A percentile compares a stretch with the other conserved stretches of the same genome.
Evolutionary conservation across 2,888 invertebrate genomes (phyloP).

Genomic region (Entomobrya proxima): DNA sequence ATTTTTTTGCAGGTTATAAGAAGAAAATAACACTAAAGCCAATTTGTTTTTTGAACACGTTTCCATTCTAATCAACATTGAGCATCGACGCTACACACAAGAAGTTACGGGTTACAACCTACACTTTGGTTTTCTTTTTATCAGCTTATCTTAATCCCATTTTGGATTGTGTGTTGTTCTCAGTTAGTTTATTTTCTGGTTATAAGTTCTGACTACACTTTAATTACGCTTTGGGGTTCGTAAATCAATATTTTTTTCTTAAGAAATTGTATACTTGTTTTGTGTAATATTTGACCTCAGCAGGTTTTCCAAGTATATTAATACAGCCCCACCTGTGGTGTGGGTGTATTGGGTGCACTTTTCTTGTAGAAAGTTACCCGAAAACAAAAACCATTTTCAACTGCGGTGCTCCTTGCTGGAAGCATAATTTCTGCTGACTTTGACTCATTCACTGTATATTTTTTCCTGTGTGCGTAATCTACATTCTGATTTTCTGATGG

Average conservation of each 20-base stretch:
- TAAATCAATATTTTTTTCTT: neutral
- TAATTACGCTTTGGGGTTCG: neutral
- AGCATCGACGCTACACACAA: no score
- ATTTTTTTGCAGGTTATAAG: neutral
- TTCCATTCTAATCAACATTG: neutral
- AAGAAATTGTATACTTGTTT: neutral
- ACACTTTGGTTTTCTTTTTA: neutral
- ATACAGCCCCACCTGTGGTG: no score
- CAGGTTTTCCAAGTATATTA: no score
- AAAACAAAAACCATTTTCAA: no score
- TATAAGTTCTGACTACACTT: neutral
- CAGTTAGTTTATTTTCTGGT: neutral
- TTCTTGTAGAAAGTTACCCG: no score
- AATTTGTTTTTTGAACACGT: conserved; percentile 23
- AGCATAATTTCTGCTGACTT: neutral
- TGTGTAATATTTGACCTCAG: no score
- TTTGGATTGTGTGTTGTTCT: neutral
- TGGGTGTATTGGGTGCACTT: no score
- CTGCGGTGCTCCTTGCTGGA: neutral
- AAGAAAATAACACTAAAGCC: neutral
- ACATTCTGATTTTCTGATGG: no score
- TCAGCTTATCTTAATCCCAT: conserved; percentile 16
- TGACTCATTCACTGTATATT: neutral
- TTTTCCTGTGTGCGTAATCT: no score
- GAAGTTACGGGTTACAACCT: no score